Conservation (phyloP, 1,140 invertebrate species). For the Xylocopa sonorina region DNA sequence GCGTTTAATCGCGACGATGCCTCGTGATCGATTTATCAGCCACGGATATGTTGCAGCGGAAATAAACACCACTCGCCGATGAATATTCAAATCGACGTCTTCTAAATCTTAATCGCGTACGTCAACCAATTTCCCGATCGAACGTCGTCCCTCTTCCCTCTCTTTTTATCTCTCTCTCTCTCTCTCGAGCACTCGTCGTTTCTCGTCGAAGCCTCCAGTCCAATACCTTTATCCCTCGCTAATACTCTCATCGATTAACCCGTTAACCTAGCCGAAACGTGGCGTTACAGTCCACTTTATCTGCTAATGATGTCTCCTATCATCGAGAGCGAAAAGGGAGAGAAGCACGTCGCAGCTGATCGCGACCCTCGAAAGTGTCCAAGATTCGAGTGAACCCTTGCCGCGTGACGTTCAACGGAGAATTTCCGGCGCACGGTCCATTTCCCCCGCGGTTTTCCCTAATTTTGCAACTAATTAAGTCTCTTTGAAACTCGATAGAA, state of each 20-base stretch:
- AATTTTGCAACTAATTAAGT: slow-evolving; percentile 71
- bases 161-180: too few species aligned
- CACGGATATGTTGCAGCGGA: not conserved
- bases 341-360: not conserved
- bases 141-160: not conserved
- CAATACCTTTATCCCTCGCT: not conserved
- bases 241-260: not conserved
- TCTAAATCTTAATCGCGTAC: not conserved
- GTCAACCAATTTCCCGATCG: not conserved
- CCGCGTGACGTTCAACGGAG: too few species aligned
- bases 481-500: slow-evolving; percentile 52
- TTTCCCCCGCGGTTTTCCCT: slow-evolving; percentile 55
- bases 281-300: not conserved
- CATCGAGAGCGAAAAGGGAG: not conserved
- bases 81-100: slow-evolving; percentile 20
- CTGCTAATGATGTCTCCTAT: too few species aligned
- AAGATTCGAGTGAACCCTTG: not conserved
- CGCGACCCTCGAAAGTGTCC: not conserved
- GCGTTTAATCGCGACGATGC: not conserved
- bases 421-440: slow-evolving; percentile 14
- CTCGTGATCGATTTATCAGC: slow-evolving; percentile 4
- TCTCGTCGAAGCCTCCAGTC: not conserved
- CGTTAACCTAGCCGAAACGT: too few species aligned
- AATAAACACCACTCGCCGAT: slow-evolving; percentile 20
- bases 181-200: too few species aligned